These are phyloP conservation scores for Nebria brevicollis DNA, from an alignment of 2,888 invertebrate genomes.

Conservation along the genomic window DNA sequence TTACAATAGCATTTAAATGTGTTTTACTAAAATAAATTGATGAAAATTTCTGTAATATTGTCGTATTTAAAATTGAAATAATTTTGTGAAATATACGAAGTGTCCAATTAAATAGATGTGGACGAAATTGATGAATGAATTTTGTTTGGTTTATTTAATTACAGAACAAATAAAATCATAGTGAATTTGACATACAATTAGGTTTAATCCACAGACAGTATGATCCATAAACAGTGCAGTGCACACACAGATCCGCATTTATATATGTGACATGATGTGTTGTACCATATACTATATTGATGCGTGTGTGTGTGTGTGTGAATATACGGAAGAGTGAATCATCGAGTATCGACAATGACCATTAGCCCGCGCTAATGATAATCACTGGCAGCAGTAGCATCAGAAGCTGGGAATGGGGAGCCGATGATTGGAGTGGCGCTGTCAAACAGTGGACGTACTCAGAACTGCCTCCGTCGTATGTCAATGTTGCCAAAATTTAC, in stretches of 20 bases:
- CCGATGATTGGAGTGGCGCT: slow-evolving; percentile 12
- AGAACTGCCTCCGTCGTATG: neutral
- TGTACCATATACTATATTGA: neutral
- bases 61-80: no score
- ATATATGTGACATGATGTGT: slow-evolving; percentile 3
- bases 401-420: slow-evolving; percentile 15
- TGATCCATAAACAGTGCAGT: slow-evolving; percentile 11
- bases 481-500: neutral
- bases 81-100: no score
- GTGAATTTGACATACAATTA: slow-evolving; percentile 34
- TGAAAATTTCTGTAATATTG: no score
- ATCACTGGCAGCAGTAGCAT: slow-evolving; percentile 50
- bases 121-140: slow-evolving; percentile 13
- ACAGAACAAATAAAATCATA: slow-evolving; percentile 22
- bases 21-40: no score
- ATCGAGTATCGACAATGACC: slow-evolving; percentile 56
- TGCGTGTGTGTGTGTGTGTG: slow-evolving; percentile 7
- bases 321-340: slow-evolving; percentile 51
- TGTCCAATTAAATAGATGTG: no score
- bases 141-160: slow-evolving; percentile 19
- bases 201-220: slow-evolving; percentile 25
- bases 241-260: slow-evolving; percentile 2
- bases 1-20: no score
- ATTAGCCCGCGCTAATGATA: slow-evolving; percentile 56
- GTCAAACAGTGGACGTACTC: slow-evolving; percentile 2